Conservation (phyloP, 2,888 invertebrate genomes). For the Phyto melanocephala region DNA sequence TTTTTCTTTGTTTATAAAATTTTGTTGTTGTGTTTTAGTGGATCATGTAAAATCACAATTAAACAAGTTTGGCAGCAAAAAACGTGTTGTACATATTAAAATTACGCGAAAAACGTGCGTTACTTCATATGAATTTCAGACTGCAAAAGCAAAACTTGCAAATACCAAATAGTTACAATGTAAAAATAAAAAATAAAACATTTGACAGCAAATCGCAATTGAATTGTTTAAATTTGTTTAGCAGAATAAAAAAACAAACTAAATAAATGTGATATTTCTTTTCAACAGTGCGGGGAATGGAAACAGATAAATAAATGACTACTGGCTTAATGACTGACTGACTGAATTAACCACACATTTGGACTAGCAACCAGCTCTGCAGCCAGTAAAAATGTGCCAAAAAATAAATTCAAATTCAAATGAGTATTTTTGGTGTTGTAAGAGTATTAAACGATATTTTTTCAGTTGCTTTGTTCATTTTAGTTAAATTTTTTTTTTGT, state of each 20-base stretch:
- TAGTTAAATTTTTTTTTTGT: background rate
- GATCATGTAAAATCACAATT: constrained; percentile 45
- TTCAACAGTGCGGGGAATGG: constrained; percentile 12
- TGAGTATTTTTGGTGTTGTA: background rate
- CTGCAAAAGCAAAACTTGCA: background rate
- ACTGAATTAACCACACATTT: constrained; percentile 44
- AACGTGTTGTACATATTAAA: no score
- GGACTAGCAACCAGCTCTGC: constrained; percentile 12
- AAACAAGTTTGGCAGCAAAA: constrained; percentile 32
- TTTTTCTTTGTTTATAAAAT: background rate
- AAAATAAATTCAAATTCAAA: background rate
- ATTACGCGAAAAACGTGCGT: constrained; percentile 4
- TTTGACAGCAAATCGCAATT: background rate
- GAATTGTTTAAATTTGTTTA: constrained; percentile 39
- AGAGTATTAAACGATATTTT: constrained; percentile 19
- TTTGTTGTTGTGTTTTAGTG: background rate
- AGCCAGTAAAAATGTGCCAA: constrained; percentile 7
- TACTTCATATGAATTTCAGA: background rate
- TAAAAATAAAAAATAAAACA: background rate
- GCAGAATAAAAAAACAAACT: constrained; percentile 1
- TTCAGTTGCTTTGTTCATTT: background rate
- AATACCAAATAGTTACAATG: background rate
- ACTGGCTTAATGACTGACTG: constrained; percentile 37
- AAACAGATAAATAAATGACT: background rate
- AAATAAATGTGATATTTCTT: background rate